Percentiles rank a stretch among this genome's conserved stretches.
phyloP scores from a whole-genome alignment of 1,140 invertebrate genomes.

The Pseudomyrmex cubaensis region DNA sequence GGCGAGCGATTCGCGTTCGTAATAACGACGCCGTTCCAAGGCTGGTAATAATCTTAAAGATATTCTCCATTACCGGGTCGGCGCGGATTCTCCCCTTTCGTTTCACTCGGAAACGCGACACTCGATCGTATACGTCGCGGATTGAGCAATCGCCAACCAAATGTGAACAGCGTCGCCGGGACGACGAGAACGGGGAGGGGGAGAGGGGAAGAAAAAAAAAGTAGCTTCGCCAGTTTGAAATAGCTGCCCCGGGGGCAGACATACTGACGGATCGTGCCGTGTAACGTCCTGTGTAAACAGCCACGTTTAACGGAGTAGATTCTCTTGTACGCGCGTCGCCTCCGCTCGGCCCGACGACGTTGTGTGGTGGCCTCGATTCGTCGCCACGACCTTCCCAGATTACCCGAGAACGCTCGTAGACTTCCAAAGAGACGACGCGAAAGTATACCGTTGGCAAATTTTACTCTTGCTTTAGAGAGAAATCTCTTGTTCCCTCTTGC shows the following conservation, averaged over 20 bases:
- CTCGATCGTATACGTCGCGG: not conserved
- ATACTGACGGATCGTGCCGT: not conserved
- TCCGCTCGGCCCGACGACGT: not conserved
- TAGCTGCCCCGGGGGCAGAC: not conserved
- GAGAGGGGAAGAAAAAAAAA: not conserved
- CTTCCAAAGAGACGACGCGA: constrained; percentile 38
- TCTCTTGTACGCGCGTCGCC: not conserved
- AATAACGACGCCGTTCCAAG: constrained; percentile 3
- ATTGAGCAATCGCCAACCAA: constrained; percentile 21
- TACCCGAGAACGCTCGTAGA: constrained; percentile 36
- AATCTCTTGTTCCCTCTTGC: constrained; percentile 3
- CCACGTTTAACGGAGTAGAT: not conserved
- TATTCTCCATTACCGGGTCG: not conserved
- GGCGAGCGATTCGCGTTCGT: not conserved
- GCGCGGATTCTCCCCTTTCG: not conserved
- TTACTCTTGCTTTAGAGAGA: constrained; percentile 1
- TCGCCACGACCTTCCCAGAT: constrained; percentile 38
- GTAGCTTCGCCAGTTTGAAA: not conserved
- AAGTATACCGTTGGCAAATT: constrained; percentile 34
- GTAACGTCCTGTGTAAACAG: constrained; percentile 35
- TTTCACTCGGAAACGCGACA: constrained; percentile 13
- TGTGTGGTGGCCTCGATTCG: constrained; percentile 60
- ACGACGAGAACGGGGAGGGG: not conserved
- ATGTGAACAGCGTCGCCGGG: not conserved
- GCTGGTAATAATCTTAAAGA: constrained; percentile 16